Percentiles rank a stretch among this genome's conserved stretches.
Conservation (phyloP, 1,140 invertebrate genomes). For the Pogonognathellus flavescens region DNA sequence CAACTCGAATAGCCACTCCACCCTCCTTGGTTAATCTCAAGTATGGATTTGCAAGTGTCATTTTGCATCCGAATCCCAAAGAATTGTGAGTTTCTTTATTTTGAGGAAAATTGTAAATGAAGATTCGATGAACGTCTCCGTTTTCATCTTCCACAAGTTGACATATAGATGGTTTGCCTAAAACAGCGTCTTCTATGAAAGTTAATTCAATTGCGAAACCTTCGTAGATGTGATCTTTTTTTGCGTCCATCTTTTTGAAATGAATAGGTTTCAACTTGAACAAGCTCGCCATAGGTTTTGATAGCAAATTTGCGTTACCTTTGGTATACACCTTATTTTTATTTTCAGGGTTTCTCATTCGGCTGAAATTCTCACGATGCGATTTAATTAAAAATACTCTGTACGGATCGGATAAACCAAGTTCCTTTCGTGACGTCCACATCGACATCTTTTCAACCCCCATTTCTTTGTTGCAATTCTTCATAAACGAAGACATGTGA, state of each 20-base stretch:
- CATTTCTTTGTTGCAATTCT: background rate
- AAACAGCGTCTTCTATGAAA: constrained; percentile 52
- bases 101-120: constrained; percentile 57
- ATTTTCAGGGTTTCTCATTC: background rate
- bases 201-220: constrained; percentile 32
- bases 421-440: background rate
- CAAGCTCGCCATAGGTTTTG: background rate
- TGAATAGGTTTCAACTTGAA: constrained; percentile 50
- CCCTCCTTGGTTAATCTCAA: constrained; percentile 31
- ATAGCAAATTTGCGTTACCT: background rate
- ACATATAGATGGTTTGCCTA: background rate
- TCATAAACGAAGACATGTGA: background rate
- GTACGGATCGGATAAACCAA: background rate
- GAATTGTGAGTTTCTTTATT: constrained; percentile 4
- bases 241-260: constrained; percentile 48
- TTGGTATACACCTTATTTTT: background rate
- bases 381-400: background rate
- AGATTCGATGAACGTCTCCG: constrained; percentile 30
- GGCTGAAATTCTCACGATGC: background rate
- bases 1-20: constrained; percentile 51
- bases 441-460: background rate
- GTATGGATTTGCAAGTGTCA: constrained; percentile 59
- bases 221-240: constrained; percentile 53
- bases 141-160: constrained; percentile 56
- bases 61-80: constrained; percentile 48